Conservation (phyloP, 2,888 invertebrate genomes). For the Andricus curvator region DNA sequence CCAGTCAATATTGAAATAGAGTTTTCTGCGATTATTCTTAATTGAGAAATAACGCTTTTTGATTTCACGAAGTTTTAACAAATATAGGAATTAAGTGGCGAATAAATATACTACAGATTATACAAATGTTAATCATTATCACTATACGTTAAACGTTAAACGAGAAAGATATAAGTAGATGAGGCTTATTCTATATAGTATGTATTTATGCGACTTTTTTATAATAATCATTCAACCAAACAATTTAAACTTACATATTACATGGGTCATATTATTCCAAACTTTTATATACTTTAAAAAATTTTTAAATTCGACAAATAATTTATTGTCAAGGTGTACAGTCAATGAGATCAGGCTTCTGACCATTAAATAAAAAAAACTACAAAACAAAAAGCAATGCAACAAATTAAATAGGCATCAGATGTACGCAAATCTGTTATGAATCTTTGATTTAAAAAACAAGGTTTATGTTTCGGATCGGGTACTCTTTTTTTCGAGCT, state of each 20-base stretch:
- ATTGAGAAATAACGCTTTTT: background rate
- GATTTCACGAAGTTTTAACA: no score
- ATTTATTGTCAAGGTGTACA: conserved; percentile 2
- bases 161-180: background rate
- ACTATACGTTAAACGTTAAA: background rate
- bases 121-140: background rate
- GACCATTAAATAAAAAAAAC: background rate
- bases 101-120: background rate
- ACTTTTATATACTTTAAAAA: background rate
- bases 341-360: conserved; percentile 11
- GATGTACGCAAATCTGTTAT: no score
- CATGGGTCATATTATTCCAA: background rate
- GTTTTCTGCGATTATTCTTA: background rate
- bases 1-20: background rate
- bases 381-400: no score
- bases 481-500: background rate
- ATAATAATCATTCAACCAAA: background rate
- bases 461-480: background rate
- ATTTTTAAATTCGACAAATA: background rate
- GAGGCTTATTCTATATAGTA: background rate
- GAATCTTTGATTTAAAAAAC: background rate
- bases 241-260: background rate
- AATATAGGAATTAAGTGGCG: background rate
- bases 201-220: background rate
- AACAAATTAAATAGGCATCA: background rate